Evolutionary conservation across 2,888 invertebrate species (phyloP).

Genomic region (Cheilosia urbana): DNA sequence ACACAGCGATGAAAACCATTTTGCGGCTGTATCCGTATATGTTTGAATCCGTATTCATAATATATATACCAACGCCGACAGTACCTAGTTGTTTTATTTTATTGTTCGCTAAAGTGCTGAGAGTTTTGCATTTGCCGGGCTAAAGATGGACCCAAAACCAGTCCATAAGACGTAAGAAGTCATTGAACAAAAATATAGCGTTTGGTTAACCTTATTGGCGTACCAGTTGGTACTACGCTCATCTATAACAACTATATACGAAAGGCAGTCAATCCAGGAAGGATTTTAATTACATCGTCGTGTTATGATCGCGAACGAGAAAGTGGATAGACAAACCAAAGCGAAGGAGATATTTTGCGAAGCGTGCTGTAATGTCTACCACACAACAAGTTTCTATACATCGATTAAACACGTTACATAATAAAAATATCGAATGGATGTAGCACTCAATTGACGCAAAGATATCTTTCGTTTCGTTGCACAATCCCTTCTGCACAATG

Average conservation of each 20-base stretch:
- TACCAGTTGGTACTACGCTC: slow-evolving; percentile 16
- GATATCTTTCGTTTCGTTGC: slow-evolving; percentile 35
- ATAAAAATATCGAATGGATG: slow-evolving; percentile 47
- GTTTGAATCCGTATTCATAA: slow-evolving; percentile 43
- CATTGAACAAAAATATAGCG: neutral
- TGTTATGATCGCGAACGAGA: slow-evolving; percentile 48
- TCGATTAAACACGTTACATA: slow-evolving; percentile 64
- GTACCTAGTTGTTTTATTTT: slow-evolving; percentile 32
- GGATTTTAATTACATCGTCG: slow-evolving; percentile 60
- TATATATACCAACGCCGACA: slow-evolving; percentile 15
- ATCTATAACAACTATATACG: neutral
- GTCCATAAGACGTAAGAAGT: slow-evolving; percentile 5
- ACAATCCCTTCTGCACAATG: slow-evolving; percentile 30
- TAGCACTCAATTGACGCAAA: slow-evolving; percentile 35
- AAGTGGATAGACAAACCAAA: slow-evolving; percentile 55
- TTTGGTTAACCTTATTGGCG: slow-evolving; percentile 11
- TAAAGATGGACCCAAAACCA: slow-evolving; percentile 38
- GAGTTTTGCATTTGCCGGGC: slow-evolving; percentile 27
- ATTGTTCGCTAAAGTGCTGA: slow-evolving; percentile 12
- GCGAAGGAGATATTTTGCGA: slow-evolving; percentile 21
- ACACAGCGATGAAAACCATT: slow-evolving; percentile 31
- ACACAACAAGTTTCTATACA: slow-evolving; percentile 61
- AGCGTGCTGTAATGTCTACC: slow-evolving; percentile 40
- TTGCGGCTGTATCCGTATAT: neutral
- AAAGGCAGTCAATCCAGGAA: slow-evolving; percentile 42